phyloP scores from a whole-genome alignment of 2,888 invertebrate genomes.

The Acrocera orbiculus region DNA sequence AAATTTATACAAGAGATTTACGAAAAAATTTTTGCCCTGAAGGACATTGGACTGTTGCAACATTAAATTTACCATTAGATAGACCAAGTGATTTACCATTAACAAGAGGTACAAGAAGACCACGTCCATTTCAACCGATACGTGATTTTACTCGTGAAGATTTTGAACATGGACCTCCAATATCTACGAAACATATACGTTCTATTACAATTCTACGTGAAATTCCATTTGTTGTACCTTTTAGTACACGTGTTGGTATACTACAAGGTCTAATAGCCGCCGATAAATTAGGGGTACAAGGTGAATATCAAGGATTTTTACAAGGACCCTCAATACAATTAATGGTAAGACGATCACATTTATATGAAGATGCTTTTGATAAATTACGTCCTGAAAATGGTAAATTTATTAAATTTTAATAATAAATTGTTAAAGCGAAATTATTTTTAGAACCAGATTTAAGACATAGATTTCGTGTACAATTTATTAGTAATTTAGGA shows the following conservation, averaged over 20 bases:
- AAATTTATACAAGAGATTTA: constrained; percentile 72
- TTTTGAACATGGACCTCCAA: constrained; percentile 59
- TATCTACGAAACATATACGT: constrained; percentile 74
- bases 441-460: constrained; percentile 64
- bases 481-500: constrained; percentile 77
- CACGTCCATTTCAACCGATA: constrained; percentile 38
- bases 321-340: constrained; percentile 60
- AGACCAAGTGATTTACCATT: constrained; percentile 37
- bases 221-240: constrained; percentile 87
- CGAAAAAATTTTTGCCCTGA: constrained; percentile 60
- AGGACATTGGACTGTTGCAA: constrained; percentile 45
- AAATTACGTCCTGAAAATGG: constrained; percentile 81
- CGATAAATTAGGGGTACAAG: constrained; percentile 41
- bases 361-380: constrained; percentile 98
- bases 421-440: too few species aligned
- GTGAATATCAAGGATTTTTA: constrained; percentile 54
- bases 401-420: too few species aligned
- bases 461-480: constrained; percentile 69
- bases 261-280: constrained; percentile 50
- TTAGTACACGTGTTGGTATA: constrained; percentile 74
- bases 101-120: constrained; percentile 33
- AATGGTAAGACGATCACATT: constrained; percentile 67
- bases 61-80: constrained; percentile 33
- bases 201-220: constrained; percentile 76
- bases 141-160: constrained; percentile 39